Evolutionary conservation across 30 jellyfish, hydroid and myxozoan genomes (phyloP), one percentile per base, ranked within the genome.

Genomic region (Cassiopea xamachana): DNA sequence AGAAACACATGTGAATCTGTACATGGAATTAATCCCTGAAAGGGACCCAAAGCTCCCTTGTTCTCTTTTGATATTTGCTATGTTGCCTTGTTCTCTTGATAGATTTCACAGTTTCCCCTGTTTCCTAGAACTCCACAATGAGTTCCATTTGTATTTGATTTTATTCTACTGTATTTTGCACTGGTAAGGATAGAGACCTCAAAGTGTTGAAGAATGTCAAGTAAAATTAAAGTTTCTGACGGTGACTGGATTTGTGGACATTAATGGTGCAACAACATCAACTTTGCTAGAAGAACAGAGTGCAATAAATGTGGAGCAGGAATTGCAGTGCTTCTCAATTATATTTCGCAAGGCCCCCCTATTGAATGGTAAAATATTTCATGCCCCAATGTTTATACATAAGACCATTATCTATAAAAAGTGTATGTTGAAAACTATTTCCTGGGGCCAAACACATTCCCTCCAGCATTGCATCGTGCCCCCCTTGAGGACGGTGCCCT

Each of bases 231-330:
- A 46, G 97, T 88, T 10, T 93, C 98, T 16, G 98, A 94, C 45
- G 98, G 98, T 46, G 98, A 94, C 79, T 94, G 98, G 98, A 86
- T 94, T 18, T 94, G 98, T 81, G 93, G 80, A 44, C 69, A 89
- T 45, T 86, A 79, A 78, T 90, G 81, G 7, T 94, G 98, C 83
- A 87, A 85, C 7, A 94, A 94, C 71, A 45, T 94, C 69, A 94
- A 94, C 82, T 94, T 94, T 90, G 96, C 98, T 48, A 81, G 97
- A 77, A 72, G 98, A 51, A 27, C 91, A 50, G 91, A 79, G 59
- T 94, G 98, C 89, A 94, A 94, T 84, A 86, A 87, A 81, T 94
- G 98, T 77, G 97, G 97, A 74, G 62, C 92, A 86, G 95, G 98
- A 85, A 70, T 48, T 81, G n/a, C n/a, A n/a, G 39, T 27, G 39